These are phyloP conservation scores for Bhutanitis thaidina DNA, from an alignment of 2,888 invertebrate genomes.

Conservation along the genomic window DNA sequence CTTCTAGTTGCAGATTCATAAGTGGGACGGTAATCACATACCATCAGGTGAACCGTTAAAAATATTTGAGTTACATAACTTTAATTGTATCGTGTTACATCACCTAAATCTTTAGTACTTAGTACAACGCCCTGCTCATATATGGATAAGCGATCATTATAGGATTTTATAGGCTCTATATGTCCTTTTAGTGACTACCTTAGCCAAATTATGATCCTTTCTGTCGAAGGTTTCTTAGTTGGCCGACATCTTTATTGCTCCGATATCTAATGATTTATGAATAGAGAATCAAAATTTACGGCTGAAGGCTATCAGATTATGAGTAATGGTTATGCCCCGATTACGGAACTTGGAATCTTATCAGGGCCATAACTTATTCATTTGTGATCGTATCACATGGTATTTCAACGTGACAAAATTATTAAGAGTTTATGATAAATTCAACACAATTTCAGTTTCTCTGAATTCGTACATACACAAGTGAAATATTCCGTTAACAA, in stretches of 20 bases:
- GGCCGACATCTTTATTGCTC: background rate
- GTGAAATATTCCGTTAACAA: too few relatives aligned
- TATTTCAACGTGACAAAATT: background rate
- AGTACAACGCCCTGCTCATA: too few relatives aligned
- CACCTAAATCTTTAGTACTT: background rate
- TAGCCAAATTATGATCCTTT: background rate
- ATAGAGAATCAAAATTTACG: constrained; percentile 1
- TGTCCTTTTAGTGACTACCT: too few relatives aligned
- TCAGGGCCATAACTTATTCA: background rate
- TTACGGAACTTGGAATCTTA: background rate
- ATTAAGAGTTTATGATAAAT: background rate
- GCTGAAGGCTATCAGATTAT: background rate
- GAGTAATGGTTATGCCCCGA: constrained; percentile 1
- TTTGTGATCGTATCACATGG: background rate
- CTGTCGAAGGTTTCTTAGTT: background rate
- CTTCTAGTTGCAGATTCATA: too few relatives aligned
- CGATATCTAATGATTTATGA: background rate
- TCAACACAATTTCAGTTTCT: background rate
- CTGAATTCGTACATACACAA: too few relatives aligned
- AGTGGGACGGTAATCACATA: too few relatives aligned
- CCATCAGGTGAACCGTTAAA: too few relatives aligned
- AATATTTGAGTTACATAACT: too few relatives aligned
- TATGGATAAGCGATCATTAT: too few relatives aligned
- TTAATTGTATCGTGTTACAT: too few relatives aligned
- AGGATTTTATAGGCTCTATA: too few relatives aligned